Base-by-base conservation (phyloP, 2,113 vertebrate genomes). In the Pseudorasbora parva region DNA sequence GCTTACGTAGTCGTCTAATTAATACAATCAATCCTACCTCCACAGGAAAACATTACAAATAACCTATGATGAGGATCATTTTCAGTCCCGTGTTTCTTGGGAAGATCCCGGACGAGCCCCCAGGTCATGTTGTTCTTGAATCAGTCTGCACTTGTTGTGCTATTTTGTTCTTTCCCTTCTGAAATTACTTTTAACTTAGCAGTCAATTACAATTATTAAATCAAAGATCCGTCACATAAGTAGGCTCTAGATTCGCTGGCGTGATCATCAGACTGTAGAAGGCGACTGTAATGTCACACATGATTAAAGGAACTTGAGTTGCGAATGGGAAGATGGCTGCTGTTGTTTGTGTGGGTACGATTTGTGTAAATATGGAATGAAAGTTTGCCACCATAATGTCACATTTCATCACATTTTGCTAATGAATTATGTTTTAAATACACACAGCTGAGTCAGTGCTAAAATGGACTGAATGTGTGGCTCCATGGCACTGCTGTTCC, bases 321-420 rank as follows among this genome's bases (percentile, higher is more conserved):
- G 33, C 49, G 19, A 49, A 68, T 47, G 3, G 23, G 33, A 56
- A 59, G 62, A 8, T 25, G 64, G 17, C 69, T 27, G 11, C 59
- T 78, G 64, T 45, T 78, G 45, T 78, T 64, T 79, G 25, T 80
- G 85, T 37, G 57, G 41, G 57, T 43, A 45, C 1, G n/a, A 15
- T 64, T 1, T 19, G 25, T 25, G 21, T 73, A 27, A 23, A 47
- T 54, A 79, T 66, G 37, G 17, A 45, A 77, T 79, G 69, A 83
- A 86, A 80, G 54, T 75, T 60, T 79, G 12, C 54, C 66, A 83
- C 68, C 37, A 64, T 79, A 73, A 73, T 79, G 49, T 73, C 54
- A 77, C 11, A 23, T 77, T 77, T 77, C 5, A 77, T 86, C 45
- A 64, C 60, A 45, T 54, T 82, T 86, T 79, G 43, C 72, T 73